phyloP scores from a whole-genome alignment of 2,888 invertebrate species.

The Geophilus truncorum region DNA sequence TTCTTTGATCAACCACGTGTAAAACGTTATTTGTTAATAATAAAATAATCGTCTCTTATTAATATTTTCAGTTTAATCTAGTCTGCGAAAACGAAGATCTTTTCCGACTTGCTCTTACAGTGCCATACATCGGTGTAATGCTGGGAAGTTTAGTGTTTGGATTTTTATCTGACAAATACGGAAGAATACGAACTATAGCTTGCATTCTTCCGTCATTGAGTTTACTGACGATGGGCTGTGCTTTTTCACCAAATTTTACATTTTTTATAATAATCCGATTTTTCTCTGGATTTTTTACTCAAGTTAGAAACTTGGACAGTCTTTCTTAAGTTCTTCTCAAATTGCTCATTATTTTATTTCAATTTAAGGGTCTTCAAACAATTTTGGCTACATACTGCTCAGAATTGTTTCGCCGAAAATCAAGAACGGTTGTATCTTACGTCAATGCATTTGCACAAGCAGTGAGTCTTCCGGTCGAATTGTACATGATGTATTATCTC shows the following conservation, averaged over 20 bases:
- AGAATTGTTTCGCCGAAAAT: not conserved
- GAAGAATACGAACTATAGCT: not conserved
- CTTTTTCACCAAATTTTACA: not conserved
- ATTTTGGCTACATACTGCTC: not conserved
- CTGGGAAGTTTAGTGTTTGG: not conserved
- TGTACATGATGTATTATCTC: not conserved
- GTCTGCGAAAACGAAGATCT: constrained; percentile 14
- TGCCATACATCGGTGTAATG: not conserved
- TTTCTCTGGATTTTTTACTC: not conserved
- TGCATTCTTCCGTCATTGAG: not conserved
- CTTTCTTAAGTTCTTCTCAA: not conserved
- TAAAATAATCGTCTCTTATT: too few species aligned
- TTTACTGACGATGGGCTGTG: not conserved
- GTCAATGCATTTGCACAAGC: not conserved
- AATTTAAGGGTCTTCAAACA: not conserved
- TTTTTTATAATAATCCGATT: not conserved
- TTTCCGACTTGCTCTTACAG: not conserved
- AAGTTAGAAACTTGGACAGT: not conserved
- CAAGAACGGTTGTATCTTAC: not conserved
- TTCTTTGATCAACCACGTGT: too few species aligned
- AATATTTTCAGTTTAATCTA: not conserved
- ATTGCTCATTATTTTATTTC: not conserved
- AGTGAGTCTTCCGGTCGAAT: not conserved
- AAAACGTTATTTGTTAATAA: too few species aligned
- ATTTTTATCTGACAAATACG: not conserved